phyloP scores from a whole-genome alignment of 2,888 invertebrate species.

The Polyommatus iphigenia region DNA sequence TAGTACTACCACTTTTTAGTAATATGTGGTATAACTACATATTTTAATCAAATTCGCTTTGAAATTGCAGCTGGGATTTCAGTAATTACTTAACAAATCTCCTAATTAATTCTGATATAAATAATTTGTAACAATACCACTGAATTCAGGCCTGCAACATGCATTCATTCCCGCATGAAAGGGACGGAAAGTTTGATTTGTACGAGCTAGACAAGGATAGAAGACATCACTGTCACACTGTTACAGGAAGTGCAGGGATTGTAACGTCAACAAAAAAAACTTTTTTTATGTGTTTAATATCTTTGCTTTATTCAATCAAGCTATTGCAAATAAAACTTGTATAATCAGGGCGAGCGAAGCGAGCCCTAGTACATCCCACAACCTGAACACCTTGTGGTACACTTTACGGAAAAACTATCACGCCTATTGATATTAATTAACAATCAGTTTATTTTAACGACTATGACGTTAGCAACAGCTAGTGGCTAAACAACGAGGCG shows the following conservation, averaged over 20 bases:
- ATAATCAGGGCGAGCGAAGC: no score
- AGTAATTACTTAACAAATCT: conserved; percentile 27
- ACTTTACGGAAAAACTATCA: no score
- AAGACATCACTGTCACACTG: conserved; percentile 53
- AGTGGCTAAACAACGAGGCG: no score
- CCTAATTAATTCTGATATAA: conserved; percentile 40
- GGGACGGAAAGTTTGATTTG: conserved; percentile 44
- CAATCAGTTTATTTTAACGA: no score
- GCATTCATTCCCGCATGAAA: conserved; percentile 43
- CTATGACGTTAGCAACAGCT: no score
- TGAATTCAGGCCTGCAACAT: conserved; percentile 44
- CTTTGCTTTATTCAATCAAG: neutral
- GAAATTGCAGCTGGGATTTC: neutral
- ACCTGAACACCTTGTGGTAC: no score
- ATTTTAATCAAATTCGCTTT: neutral
- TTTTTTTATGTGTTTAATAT: neutral
- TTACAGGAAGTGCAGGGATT: conserved; percentile 65
- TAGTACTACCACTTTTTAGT: neutral
- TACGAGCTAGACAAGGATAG: conserved; percentile 48
- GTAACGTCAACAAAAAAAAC: conserved; percentile 53
- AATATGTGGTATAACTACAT: neutral
- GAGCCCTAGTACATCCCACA: no score
- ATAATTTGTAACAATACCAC: conserved; percentile 42
- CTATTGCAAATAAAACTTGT: no score
- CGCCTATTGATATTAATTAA: no score